Evolutionary conservation across 2,888 invertebrate genomes (phyloP).

Genomic region (Nesidiocoris tenuis): DNA sequence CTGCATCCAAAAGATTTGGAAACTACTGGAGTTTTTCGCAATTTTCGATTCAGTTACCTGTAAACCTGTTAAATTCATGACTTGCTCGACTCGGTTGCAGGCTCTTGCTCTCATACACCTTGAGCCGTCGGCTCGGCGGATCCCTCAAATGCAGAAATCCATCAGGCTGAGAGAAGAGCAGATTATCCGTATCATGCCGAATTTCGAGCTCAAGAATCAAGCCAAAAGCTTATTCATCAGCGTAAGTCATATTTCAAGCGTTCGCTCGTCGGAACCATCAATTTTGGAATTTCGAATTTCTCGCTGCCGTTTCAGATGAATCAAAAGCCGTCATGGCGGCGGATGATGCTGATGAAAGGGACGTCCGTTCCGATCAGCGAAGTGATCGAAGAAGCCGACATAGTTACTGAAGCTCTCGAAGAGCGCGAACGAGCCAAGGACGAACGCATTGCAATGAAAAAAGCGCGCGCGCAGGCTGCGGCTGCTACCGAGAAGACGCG

Average conservation of each 20-base stretch:
- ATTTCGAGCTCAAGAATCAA: slow-evolving; percentile 33
- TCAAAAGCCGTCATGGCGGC: slow-evolving; percentile 23
- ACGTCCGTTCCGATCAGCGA: slow-evolving; percentile 10
- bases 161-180: slow-evolving; percentile 19
- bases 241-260: slow-evolving; percentile 6
- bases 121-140: slow-evolving; percentile 14
- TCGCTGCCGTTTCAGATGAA: slow-evolving; percentile 6
- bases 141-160: slow-evolving; percentile 14
- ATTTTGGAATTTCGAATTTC: background rate
- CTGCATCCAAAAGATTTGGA: too few species aligned
- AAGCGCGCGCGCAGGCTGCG: slow-evolving; percentile 19
- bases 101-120: slow-evolving; percentile 20
- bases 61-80: too few species aligned
- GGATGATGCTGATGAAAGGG: slow-evolving; percentile 39
- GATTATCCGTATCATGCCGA: slow-evolving; percentile 38
- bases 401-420: slow-evolving; percentile 4
- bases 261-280: too few species aligned
- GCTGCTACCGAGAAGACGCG: slow-evolving; percentile 24
- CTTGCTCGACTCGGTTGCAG: slow-evolving; percentile 7
- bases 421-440: slow-evolving; percentile 31
- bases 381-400: slow-evolving; percentile 8
- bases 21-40: too few species aligned
- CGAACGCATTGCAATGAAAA: slow-evolving; percentile 16
- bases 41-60: too few species aligned
- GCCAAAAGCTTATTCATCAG: slow-evolving; percentile 25